Evolutionary conservation across 2,888 invertebrate genomes (phyloP), one percentile per base, ranked within the genome.

Genomic region (Stenoptilia bipunctidactyla): DNA sequence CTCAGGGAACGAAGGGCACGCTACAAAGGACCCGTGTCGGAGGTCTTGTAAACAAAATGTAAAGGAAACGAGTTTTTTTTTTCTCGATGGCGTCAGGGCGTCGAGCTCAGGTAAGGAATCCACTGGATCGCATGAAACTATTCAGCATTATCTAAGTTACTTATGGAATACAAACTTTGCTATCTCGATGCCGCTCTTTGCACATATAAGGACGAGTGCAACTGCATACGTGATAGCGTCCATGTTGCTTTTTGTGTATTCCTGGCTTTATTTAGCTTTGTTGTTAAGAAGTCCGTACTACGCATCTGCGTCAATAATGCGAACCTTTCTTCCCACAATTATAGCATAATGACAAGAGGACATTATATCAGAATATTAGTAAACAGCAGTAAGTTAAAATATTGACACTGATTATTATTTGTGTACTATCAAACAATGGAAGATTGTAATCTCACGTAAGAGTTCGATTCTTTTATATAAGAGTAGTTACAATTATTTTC

Each of bases 41-140:
- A 77, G 80, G 77, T 76, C 76, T 69, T 71, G 76, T 74, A 75
- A 74, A 77, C 66, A 75, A 49, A 79, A 69, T 73, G 69, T 64
- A 63, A 68, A 71, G 76, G 76, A 79, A 80, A 72, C 67, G 61
- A 34, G 50, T 67, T 72, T 79, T 20, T 20, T n/a, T 79, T 79
- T 75, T 65, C 71, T 51, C 56, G 55, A 53, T 50, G 61, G 66
- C 67, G 67, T 55, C 63, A 60, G 48, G 77, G 75, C 74, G 80
- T 74, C 76, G 61, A 56, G 25, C 34, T 15, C 44, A 45, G 45
- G 45, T 49, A 46, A 45, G 51, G 53, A 58, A 61, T 56, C 52
- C 48, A 56, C 45, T 46, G 49, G 53, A 46, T 44, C 51, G 50
- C 50, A 49, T 56, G 53, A 53, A 53, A 45, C 47, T 48, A 53